Evolutionary conservation across 1,140 invertebrate genomes (phyloP), one percentile per base, ranked within the genome.

Genomic region (Drosophila biarmipes): DNA sequence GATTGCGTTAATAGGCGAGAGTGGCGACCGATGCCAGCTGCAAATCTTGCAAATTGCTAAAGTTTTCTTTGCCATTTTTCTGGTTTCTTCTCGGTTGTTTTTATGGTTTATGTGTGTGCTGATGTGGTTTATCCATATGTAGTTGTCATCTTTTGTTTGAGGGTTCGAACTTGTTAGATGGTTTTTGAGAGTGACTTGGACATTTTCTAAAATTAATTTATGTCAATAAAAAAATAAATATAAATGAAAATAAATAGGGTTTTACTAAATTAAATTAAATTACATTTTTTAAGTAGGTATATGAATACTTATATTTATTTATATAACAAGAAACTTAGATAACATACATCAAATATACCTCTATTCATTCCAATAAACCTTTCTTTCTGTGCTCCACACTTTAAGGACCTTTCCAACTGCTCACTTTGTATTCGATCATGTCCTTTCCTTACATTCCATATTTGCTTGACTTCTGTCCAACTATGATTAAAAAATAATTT

Each of bases 401-500:
- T 38, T 43, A 56, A 43, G n/a, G 37, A 51, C 34, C 34, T 34
- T 7, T 5, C 15, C 29, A 14, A 17, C n/a, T 55, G 53, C 53
- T n/a, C 21, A 35, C 56, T 59, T 34, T 34, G 27, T n/a, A 24
- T 43, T 17, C 14, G 53, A 19, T 12, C 19, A 24, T 43, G 14
- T 61, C 17, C 27, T 43, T 21, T 51, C 10, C 1, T 7, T 15
- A 17, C 2, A 10, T 17, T 15, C 29, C n/a, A 29, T 64, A 52
- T 68, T 67, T 43, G 35, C 17, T 42, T 49, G 68, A 27, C 68
- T 72, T 59, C 45, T 43, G 54, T 52, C 37, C 24, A 37, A 52
- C 67, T 72, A 49, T 74, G 77, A 87, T 87, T 87, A 89, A 79
- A 87, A 89, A 87, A 87, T 79, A 89, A 87, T 87, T 89, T 84